phyloP scores from a whole-genome alignment of 2,797 vertebrate species.

The Hydrolagus colliei region DNA sequence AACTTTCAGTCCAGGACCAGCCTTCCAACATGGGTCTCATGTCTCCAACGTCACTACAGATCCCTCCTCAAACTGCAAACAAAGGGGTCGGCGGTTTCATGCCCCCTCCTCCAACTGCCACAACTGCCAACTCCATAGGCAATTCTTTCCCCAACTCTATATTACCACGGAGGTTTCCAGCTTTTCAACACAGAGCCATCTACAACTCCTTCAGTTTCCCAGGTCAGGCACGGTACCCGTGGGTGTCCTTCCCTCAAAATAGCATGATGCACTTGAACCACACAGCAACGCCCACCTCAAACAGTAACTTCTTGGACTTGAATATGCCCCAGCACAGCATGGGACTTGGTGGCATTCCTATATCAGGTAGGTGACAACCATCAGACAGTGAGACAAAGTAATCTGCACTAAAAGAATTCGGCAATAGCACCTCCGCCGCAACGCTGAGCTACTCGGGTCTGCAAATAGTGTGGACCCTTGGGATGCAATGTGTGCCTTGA shows the following conservation, averaged over 20 bases:
- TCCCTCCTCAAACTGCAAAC: conserved; percentile 59
- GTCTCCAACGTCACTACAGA: conserved; percentile 72
- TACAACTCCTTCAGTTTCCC: conserved; percentile 95
- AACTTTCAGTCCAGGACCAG: conserved; percentile 91
- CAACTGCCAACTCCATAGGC: conserved; percentile 72
- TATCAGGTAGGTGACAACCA: conserved; percentile 77
- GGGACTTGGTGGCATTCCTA: conserved; percentile 95
- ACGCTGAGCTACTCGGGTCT: too few species aligned
- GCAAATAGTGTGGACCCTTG: not conserved
- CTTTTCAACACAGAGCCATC: conserved; percentile 89
- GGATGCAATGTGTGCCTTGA: too few species aligned
- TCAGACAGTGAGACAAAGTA: not conserved
- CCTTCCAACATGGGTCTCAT: conserved; percentile 51
- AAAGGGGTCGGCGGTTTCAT: conserved; percentile 70
- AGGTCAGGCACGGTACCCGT: conserved; percentile 86
- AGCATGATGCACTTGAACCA: conserved; percentile 98
- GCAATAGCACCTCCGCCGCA: too few species aligned
- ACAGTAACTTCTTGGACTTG: conserved; percentile 97
- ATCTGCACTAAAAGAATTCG: too few species aligned
- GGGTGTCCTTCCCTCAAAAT: conserved; percentile 90
- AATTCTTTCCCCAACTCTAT: conserved; percentile 64
- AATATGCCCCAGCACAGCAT: conserved; percentile 91
- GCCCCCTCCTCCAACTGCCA: conserved; percentile 54
- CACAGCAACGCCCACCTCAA: conserved; percentile 88
- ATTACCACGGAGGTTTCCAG: conserved; percentile 80